Conservation (phyloP, 2,888 invertebrate genomes). For the Tetragonula carbonaria region DNA sequence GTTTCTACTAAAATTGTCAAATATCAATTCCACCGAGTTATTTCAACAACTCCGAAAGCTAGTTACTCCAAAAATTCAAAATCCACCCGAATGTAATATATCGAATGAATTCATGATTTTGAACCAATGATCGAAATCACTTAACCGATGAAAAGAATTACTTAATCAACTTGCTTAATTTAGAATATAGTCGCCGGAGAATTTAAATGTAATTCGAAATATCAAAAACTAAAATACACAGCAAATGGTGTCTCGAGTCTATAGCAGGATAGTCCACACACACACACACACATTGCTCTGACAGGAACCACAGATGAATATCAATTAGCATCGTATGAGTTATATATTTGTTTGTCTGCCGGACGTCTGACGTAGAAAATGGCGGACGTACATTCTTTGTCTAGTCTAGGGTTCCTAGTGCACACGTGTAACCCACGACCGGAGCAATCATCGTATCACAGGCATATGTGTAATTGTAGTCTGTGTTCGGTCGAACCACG, state of each 20-base stretch:
- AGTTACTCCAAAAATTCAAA: no score
- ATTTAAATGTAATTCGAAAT: neutral
- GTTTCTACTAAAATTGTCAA: no score
- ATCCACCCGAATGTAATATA: no score
- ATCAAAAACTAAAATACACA: neutral
- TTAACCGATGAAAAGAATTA: no score
- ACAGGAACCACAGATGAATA: conserved; percentile 3
- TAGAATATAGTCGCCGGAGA: no score
- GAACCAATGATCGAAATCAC: no score
- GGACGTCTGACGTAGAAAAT: conserved; percentile 27
- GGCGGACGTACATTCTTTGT: conserved; percentile 44
- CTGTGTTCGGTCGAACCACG: conserved; percentile 53
- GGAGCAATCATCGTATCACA: conserved; percentile 61
- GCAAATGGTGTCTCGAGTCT: neutral
- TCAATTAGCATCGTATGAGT: conserved; percentile 3
- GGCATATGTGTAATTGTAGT: conserved; percentile 47
- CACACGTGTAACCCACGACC: conserved; percentile 47
- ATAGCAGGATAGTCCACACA: neutral
- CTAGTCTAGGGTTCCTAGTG: conserved; percentile 55
- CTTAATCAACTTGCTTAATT: no score
- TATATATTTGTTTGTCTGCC: conserved; percentile 32
- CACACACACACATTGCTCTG: neutral
- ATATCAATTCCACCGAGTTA: no score
- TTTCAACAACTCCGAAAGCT: no score
- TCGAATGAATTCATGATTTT: no score